phyloP scores from a whole-genome alignment of 1,140 invertebrate species.

The Rhynchophorus ferrugineus region DNA sequence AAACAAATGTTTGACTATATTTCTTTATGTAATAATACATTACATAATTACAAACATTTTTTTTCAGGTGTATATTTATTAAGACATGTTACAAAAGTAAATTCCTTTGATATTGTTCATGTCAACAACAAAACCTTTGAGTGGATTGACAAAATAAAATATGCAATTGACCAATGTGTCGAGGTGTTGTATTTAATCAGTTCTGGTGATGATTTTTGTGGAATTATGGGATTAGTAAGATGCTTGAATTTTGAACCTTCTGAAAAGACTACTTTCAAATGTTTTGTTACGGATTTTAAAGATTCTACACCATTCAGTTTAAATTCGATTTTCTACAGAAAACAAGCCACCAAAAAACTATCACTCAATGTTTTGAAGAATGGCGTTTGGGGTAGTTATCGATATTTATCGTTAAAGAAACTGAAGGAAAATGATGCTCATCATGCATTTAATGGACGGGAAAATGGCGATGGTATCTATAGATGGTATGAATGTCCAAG shows the following conservation, averaged over 20 bases:
- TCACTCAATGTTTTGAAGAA: conserved; percentile 56
- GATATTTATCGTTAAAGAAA: conserved; percentile 19
- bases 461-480: no score
- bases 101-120: conserved; percentile 44
- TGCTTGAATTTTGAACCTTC: conserved; percentile 73
- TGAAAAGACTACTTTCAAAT: conserved; percentile 53
- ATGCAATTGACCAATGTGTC: conserved; percentile 49
- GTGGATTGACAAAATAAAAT: conserved; percentile 78
- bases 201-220: conserved; percentile 59
- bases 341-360: conserved; percentile 53
- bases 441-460: conserved; percentile 57
- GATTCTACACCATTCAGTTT: conserved; percentile 53
- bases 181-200: conserved; percentile 58
- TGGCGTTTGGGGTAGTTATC: conserved; percentile 57
- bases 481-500: conserved; percentile 66
- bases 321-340: conserved; percentile 52
- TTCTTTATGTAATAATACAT: no score
- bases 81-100: background rate
- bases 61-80: background rate
- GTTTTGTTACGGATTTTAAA: conserved; percentile 57
- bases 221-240: conserved; percentile 79
- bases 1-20: no score
- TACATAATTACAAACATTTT: background rate
- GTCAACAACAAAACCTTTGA: conserved; percentile 59
- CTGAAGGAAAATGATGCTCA: conserved; percentile 32